A percentile compares a stretch with the other conserved stretches of the same genome.
These are phyloP conservation scores for Naja naja DNA, from an alignment of 2,113 vertebrate genomes.

Conservation along the genomic window DNA sequence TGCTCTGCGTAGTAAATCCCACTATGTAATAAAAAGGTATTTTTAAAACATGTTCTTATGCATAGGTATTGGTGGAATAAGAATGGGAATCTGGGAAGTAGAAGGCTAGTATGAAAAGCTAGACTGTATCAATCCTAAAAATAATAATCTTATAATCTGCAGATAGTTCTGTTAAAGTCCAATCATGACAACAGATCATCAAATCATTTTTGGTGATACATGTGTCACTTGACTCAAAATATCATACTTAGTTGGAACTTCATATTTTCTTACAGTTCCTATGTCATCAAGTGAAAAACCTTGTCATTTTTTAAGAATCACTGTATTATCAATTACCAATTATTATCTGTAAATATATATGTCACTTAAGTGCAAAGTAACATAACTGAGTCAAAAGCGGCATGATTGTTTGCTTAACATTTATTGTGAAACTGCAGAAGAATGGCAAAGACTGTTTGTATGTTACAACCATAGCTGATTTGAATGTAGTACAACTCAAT, in stretches of 20 bases:
- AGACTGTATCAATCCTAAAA: neutral
- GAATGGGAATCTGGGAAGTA: neutral
- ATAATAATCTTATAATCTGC: conserved; percentile 35
- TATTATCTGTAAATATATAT: neutral
- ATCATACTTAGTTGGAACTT: neutral
- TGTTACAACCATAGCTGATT: neutral
- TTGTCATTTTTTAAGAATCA: neutral
- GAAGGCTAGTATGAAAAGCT: neutral
- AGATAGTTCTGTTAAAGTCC: neutral
- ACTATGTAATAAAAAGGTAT: neutral
- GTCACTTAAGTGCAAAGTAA: neutral
- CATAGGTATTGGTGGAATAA: neutral
- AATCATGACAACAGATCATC: neutral
- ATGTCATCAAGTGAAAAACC: neutral
- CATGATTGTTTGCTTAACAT: neutral
- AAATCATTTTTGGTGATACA: neutral
- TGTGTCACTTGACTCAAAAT: neutral
- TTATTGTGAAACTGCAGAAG: neutral
- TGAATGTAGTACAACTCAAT: neutral
- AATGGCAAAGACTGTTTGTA: neutral
- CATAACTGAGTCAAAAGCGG: neutral
- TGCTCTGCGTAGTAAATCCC: neutral
- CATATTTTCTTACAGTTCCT: neutral
- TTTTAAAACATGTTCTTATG: neutral
- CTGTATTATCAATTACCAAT: neutral